Evolutionary conservation across 2,113 vertebrate species (phyloP).

Genomic region (Redunca redunca): DNA sequence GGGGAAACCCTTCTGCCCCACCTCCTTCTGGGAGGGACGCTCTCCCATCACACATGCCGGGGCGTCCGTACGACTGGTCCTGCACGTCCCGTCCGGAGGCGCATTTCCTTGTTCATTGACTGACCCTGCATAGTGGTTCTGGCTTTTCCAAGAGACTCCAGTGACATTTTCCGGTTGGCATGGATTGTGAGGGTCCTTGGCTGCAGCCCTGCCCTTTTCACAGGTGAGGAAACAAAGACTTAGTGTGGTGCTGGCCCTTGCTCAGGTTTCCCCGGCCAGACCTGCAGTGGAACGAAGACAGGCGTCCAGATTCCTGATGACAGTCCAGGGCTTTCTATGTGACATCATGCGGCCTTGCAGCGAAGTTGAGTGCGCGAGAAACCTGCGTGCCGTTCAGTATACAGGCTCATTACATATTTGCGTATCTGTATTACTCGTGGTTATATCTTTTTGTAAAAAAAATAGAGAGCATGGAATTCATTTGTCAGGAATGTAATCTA

Average conservation of each 20-base stretch:
- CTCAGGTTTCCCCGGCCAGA: not conserved
- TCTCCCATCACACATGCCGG: not conserved
- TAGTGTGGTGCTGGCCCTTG: fast-evolving
- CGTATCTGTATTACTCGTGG: not conserved
- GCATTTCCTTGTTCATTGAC: fast-evolving
- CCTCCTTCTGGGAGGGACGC: too few species aligned
- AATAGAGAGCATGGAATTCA: not conserved
- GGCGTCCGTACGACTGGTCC: fast-evolving
- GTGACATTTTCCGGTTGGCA: fast-evolving
- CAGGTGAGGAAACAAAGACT: not conserved
- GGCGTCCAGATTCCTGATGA: fast-evolving
- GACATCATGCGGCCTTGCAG: fast-evolving
- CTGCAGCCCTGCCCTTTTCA: fast-evolving
- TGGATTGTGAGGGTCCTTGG: not conserved
- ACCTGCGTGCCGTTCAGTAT: fast-evolving
- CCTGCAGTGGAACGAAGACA: fast-evolving
- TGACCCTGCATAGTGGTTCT: not conserved
- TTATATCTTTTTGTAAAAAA: not conserved
- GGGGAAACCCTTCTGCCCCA: fast-evolving
- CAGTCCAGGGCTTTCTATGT: fast-evolving
- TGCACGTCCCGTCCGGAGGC: fast-evolving
- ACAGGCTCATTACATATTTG: not conserved
- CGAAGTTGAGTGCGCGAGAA: fast-evolving
- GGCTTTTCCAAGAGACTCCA: not conserved
- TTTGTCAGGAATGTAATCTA: not conserved